Evolutionary conservation across 2,888 invertebrate species (phyloP).

Genomic region (Byasa hedistus): DNA sequence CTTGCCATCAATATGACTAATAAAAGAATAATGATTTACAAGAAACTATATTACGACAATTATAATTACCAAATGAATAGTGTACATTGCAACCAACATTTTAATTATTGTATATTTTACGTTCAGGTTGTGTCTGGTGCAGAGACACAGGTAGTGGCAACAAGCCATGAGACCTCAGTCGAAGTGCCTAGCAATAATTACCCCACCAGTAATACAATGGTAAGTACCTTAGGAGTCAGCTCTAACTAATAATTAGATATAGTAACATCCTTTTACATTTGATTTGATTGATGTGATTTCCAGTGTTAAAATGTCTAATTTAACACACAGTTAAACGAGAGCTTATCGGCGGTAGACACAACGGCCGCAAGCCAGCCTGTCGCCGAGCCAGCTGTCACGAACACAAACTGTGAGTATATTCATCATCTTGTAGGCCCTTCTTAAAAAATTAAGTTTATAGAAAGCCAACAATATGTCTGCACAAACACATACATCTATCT

Average conservation of each 20-base stretch:
- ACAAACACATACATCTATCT: too few species aligned
- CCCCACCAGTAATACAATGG: conserved; percentile 45
- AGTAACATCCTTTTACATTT: too few species aligned
- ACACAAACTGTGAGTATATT: conserved; percentile 46
- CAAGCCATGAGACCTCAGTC: conserved; percentile 41
- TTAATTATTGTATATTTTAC: conserved; percentile 1
- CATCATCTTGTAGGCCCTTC: too few species aligned
- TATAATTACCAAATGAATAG: too few species aligned
- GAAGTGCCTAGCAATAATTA: conserved; percentile 41
- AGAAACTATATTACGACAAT: too few species aligned
- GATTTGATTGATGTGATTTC: too few species aligned
- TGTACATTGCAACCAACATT: not conserved
- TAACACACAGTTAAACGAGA: conserved; percentile 52
- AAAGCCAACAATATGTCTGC: too few species aligned
- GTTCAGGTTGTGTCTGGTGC: conserved; percentile 40
- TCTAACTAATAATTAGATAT: too few species aligned
- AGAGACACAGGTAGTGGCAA: conserved; percentile 38
- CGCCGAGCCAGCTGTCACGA: conserved; percentile 50
- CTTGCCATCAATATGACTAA: too few species aligned
- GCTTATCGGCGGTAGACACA: conserved; percentile 56
- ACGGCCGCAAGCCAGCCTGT: conserved; percentile 47
- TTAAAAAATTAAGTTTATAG: too few species aligned
- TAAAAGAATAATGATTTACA: too few species aligned
- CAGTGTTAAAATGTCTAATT: too few species aligned
- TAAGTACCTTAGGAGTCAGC: conserved; percentile 29